Evolutionary conservation across 2,113 vertebrate genomes (phyloP).

Genomic region (Hylia prasina): DNA sequence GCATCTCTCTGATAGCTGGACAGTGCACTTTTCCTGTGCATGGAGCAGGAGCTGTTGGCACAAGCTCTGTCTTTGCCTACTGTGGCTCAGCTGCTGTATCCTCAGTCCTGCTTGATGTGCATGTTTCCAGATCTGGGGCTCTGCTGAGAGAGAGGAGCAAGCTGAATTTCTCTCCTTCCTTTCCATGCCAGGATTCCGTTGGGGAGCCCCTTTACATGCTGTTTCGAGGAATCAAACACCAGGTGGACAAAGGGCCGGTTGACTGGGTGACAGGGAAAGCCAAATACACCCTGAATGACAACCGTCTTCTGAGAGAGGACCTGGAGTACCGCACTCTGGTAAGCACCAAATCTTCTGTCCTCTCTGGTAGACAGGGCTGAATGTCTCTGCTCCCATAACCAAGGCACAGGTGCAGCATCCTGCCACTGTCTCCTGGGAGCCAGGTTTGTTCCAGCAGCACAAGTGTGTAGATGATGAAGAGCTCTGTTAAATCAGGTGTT

Average conservation of each 20-base stretch:
- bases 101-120: neutral
- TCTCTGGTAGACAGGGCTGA: neutral
- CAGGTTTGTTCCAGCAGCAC: neutral
- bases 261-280: constrained; percentile 96
- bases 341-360: constrained; percentile 7
- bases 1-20: neutral
- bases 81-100: neutral
- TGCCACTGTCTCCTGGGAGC: neutral
- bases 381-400: neutral
- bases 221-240: constrained; percentile 96
- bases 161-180: neutral
- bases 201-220: constrained; percentile 97
- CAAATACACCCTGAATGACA: constrained; percentile 97
- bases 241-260: constrained; percentile 96
- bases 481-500: neutral
- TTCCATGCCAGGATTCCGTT: constrained; percentile 82
- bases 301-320: constrained; percentile 92
- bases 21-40: rapidly evolving
- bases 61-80: neutral
- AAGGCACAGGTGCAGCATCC: neutral
- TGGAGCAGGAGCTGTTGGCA: neutral
- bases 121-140: neutral
- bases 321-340: constrained; percentile 95
- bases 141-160: neutral
- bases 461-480: neutral